These are phyloP conservation scores for Operophtera brumata DNA, from an alignment of 2,888 invertebrate species.

Conservation along the genomic window DNA sequence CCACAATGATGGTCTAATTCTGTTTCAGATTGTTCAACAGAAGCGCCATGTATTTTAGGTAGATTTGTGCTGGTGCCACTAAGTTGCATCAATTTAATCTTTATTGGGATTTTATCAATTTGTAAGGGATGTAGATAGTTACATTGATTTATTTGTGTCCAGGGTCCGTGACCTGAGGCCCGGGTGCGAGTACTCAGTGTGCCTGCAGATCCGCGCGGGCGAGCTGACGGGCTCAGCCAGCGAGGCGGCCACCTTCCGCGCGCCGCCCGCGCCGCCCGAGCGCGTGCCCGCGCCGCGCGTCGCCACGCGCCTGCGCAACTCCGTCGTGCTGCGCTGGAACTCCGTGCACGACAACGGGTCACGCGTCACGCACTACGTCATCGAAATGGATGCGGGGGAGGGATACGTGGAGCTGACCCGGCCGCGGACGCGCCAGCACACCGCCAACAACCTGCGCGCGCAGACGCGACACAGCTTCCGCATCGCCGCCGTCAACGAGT, in stretches of 20 bases:
- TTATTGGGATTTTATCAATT: no score
- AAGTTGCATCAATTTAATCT: no score
- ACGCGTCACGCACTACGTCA: constrained; percentile 86
- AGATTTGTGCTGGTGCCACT: no score
- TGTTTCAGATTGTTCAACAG: no score
- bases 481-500: constrained; percentile 90
- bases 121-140: no score
- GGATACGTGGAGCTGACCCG: constrained; percentile 87
- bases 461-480: constrained; percentile 91
- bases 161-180: constrained; percentile 91
- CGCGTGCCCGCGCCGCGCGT: constrained; percentile 86
- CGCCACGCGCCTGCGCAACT: constrained; percentile 85
- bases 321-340: constrained; percentile 86
- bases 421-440: constrained; percentile 88
- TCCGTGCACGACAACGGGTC: constrained; percentile 90
- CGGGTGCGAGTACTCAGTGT: constrained; percentile 92
- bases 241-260: constrained; percentile 89
- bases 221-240: constrained; percentile 87
- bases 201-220: constrained; percentile 88
- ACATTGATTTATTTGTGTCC: constrained; percentile 12
- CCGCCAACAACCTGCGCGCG: constrained; percentile 86
- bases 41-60: no score
- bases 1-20: no score
- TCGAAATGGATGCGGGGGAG: constrained; percentile 89
- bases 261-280: constrained; percentile 91